Conservation (phyloP, 37 sponge, comb jelly and placozoan species). For the Theonella swinhoei region DNA sequence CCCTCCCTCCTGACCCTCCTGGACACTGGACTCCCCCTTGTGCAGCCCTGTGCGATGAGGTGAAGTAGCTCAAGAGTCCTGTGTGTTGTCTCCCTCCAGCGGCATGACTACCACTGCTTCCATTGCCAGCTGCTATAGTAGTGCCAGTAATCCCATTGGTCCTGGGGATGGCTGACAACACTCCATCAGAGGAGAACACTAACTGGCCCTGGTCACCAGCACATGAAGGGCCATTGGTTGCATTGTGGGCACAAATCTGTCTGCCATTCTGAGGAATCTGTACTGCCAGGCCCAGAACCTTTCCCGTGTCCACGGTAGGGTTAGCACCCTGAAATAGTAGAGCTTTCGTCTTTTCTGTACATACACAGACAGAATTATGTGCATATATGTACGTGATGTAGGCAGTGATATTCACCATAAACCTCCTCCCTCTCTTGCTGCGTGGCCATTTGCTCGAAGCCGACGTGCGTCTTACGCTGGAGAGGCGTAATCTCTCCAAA, state of each 20-base stretch:
- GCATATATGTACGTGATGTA: neutral
- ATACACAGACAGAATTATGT: neutral
- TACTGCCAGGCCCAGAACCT: too few relatives aligned
- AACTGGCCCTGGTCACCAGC: too few relatives aligned
- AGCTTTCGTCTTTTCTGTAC: slow-evolving; percentile 19
- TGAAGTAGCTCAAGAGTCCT: neutral
- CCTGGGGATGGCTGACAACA: too few relatives aligned
- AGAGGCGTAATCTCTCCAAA: slow-evolving; percentile 57
- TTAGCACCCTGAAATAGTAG: slow-evolving; percentile 13
- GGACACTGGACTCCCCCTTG: too few relatives aligned
- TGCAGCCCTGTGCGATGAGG: neutral
- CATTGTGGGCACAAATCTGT: too few relatives aligned
- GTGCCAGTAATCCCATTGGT: neutral
- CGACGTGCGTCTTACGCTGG: slow-evolving; percentile 74
- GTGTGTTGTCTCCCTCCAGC: neutral
- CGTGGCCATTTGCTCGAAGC: slow-evolving; percentile 55
- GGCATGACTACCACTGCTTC: neutral
- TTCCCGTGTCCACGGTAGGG: neutral
- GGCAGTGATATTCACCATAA: slow-evolving; percentile 19
- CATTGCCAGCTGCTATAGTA: neutral
- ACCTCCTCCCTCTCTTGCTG: slow-evolving; percentile 61
- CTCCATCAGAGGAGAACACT: too few relatives aligned
- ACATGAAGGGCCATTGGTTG: too few relatives aligned
- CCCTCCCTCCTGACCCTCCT: neutral
- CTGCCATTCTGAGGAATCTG: neutral